phyloP scores from a whole-genome alignment of 2,113 vertebrate species.

The Menidia beryllina region DNA sequence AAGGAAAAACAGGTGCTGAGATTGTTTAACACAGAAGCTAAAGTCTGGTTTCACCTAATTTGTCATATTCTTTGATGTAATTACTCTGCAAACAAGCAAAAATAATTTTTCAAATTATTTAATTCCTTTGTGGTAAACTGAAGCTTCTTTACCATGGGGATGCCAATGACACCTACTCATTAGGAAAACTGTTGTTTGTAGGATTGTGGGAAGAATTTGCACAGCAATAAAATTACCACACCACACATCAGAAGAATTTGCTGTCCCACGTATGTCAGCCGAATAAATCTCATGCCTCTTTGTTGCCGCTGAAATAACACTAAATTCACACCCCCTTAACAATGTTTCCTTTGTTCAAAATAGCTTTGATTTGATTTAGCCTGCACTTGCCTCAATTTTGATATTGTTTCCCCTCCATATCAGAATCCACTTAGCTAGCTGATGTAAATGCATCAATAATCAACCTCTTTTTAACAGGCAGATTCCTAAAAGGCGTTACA shows the following conservation, averaged over 20 bases:
- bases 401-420: constrained; percentile 7
- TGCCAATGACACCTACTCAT: constrained; percentile 45
- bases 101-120: constrained; percentile 35
- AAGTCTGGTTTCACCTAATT: constrained; percentile 7
- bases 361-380: not conserved
- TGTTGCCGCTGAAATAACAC: constrained; percentile 32
- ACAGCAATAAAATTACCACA: constrained; percentile 44
- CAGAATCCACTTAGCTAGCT: constrained; percentile 45
- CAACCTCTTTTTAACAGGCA: constrained; percentile 48
- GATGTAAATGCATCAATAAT: constrained; percentile 51
- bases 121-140: constrained; percentile 44
- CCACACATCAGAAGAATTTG: constrained; percentile 25
- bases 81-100: constrained; percentile 52
- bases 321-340: constrained; percentile 21
- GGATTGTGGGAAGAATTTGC: constrained; percentile 44
- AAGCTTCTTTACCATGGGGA: constrained; percentile 22
- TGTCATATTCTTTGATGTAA: constrained; percentile 17
- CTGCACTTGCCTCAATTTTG: not conserved
- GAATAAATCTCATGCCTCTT: constrained; percentile 12
- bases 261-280: constrained; percentile 24
- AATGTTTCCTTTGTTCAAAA: constrained; percentile 11
- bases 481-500: constrained; percentile 45
- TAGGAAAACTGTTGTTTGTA: constrained; percentile 43
- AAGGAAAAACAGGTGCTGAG: constrained; percentile 15
- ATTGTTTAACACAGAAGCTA: not conserved